Evolutionary conservation across 2,888 invertebrate genomes (phyloP), one percentile per base, ranked within the genome.

Genomic region (Hemicrepidius hirtus): DNA sequence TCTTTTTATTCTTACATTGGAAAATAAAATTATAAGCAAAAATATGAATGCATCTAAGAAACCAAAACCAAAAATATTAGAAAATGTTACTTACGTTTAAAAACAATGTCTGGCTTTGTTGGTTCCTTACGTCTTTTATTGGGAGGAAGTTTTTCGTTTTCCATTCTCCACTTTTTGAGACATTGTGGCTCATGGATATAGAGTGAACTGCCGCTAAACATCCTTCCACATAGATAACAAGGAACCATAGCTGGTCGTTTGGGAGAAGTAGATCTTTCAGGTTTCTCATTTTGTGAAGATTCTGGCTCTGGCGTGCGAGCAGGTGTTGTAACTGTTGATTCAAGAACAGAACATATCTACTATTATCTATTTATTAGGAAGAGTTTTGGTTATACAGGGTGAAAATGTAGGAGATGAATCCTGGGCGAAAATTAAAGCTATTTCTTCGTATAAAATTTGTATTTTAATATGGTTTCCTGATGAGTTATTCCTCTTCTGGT

Each of bases 171-270:
- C 83, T 90, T 91, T 80, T 90, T 88, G 72, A 92, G 83, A 81
- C 92, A 93, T 82, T 92, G 91, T 1, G 91, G 91, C 80, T 92
- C 91, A 84, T 92, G 92, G 73, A 92, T 90, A 65, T 86, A 85
- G 64, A 92, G 89, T 50, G 91, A 91, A 76, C 87, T 88, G 7
- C 90, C 87, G 20, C 91, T 91, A 82, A 91, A 93, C 77, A 91
- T 88, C 37, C 91, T 86, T 10, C 91, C 91, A 82, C 92, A 93
- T 72, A 92, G 87, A 83, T 92, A 92, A 80, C 92, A 92, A 32
- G 87, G 85, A 35, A 88, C 85, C 73, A 86, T 81, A 0, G 85
- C 83, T 0, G 85, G 81, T 70, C 77, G 81, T 44, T 76, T 80
- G 0, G 78, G 76, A 0, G 77, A 65, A n/a, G 73, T 40, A 13